phyloP scores from a whole-genome alignment of 2,113 vertebrate species.

The Macaca nemestrina region DNA sequence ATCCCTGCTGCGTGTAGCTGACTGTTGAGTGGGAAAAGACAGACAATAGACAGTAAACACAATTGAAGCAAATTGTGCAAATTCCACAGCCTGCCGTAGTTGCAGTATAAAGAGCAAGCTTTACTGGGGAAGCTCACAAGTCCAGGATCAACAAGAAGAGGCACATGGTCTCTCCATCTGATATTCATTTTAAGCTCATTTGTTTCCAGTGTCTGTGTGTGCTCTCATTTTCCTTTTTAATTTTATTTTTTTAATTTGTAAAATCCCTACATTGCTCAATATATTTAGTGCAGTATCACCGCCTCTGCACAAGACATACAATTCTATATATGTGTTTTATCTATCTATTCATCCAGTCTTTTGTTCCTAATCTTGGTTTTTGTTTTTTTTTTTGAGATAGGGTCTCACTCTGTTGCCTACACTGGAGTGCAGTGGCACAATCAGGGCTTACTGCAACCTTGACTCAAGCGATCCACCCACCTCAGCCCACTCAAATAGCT shows the following conservation, averaged over 20 bases:
- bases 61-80: background rate
- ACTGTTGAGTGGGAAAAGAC: background rate
- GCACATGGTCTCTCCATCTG: rapidly evolving
- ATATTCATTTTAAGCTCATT: background rate
- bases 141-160: background rate
- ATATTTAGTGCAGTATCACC: background rate
- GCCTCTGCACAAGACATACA: background rate
- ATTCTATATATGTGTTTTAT: too few relatives aligned
- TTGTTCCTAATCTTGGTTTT: background rate
- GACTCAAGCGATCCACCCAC: too few relatives aligned
- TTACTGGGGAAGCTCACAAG: background rate
- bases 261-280: background rate
- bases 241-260: background rate
- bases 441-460: too few relatives aligned
- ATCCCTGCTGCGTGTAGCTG: background rate
- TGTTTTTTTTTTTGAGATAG: too few relatives aligned
- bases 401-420: too few relatives aligned
- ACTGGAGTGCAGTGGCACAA: too few relatives aligned
- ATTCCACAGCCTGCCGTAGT: background rate
- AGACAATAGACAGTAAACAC: background rate
- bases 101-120: too few relatives aligned
- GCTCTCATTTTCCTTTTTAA: background rate
- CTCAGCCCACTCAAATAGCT: too few relatives aligned
- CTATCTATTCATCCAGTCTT: background rate
- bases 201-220: background rate